Conservation (phyloP, 2,113 vertebrate species). For the Nibea coibor region DNA sequence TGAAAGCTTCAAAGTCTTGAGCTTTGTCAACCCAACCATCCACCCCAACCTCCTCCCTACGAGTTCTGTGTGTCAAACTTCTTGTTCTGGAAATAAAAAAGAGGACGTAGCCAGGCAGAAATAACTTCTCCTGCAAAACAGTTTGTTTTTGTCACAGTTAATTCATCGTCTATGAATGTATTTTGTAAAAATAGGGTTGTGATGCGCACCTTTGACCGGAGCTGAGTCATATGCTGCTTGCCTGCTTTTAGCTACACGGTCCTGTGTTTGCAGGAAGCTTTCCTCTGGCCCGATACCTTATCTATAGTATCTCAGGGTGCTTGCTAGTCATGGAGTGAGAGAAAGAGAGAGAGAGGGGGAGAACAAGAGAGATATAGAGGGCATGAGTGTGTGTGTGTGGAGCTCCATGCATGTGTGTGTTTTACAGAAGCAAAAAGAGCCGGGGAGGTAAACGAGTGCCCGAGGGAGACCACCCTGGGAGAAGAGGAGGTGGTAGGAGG, state of each 20-base stretch:
- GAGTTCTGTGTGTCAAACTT: background rate
- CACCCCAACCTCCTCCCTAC: background rate
- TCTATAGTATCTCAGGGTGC: constrained; percentile 39
- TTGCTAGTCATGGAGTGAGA: constrained; percentile 29
- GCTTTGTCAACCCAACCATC: background rate
- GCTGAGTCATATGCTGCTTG: constrained; percentile 37
- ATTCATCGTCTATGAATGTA: background rate
- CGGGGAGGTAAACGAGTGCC: constrained; percentile 72
- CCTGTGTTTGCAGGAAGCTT: constrained; percentile 21
- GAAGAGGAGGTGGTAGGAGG: constrained; percentile 70
- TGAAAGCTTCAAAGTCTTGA: background rate
- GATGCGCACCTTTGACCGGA: background rate
- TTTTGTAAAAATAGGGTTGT: background rate
- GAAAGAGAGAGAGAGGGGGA: background rate
- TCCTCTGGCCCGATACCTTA: constrained; percentile 12
- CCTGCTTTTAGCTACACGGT: constrained; percentile 29
- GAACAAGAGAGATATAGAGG: constrained; percentile 29
- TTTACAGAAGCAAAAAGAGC: constrained; percentile 50
- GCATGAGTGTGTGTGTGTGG: background rate
- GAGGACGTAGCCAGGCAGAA: background rate
- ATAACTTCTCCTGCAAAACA: background rate
- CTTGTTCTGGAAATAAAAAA: background rate
- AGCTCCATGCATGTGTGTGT: constrained; percentile 20
- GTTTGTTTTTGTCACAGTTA: background rate
- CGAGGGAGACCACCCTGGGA: constrained; percentile 76